A percentile compares a stretch with the other conserved stretches of the same genome.
Conservation (phyloP, 2,113 vertebrate genomes). For the Gopherus flavomarginatus region DNA sequence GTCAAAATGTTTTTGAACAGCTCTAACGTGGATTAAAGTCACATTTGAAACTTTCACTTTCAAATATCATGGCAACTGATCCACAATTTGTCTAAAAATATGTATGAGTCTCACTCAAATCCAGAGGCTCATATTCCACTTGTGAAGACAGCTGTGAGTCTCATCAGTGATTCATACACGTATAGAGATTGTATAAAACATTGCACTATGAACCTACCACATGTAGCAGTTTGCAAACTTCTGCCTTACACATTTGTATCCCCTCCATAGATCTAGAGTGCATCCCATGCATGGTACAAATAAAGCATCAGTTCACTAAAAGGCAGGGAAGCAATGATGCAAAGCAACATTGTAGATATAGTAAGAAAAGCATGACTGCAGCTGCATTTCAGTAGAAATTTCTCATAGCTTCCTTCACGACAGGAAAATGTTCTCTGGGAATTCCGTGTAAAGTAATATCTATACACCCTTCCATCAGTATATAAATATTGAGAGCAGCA, state of each 20-base stretch:
- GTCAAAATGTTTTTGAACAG: not conserved
- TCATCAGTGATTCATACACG: not conserved
- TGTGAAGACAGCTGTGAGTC: constrained; percentile 51
- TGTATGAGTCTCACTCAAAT: constrained; percentile 7
- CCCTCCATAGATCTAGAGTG: fast-evolving
- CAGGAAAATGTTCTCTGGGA: not conserved
- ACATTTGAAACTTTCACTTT: not conserved
- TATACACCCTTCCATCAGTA: fast-evolving
- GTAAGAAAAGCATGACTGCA: not conserved
- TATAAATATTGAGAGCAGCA: not conserved
- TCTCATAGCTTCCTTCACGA: not conserved
- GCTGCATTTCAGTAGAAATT: not conserved
- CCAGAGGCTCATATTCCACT: not conserved
- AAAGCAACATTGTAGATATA: not conserved
- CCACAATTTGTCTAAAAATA: constrained; percentile 20
- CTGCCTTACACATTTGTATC: not conserved
- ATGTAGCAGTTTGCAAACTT: not conserved
- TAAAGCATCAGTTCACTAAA: fast-evolving
- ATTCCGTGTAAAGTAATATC: fast-evolving
- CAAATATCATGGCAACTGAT: constrained; percentile 49
- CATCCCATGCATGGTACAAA: fast-evolving
- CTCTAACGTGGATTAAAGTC: not conserved
- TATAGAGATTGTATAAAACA: not conserved
- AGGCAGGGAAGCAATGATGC: not conserved
- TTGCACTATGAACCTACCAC: not conserved